A percentile compares a stretch with the other conserved stretches of the same genome.
phyloP scores from a whole-genome alignment of 2,888 invertebrate genomes.

The Tolmerus cingulatus region DNA sequence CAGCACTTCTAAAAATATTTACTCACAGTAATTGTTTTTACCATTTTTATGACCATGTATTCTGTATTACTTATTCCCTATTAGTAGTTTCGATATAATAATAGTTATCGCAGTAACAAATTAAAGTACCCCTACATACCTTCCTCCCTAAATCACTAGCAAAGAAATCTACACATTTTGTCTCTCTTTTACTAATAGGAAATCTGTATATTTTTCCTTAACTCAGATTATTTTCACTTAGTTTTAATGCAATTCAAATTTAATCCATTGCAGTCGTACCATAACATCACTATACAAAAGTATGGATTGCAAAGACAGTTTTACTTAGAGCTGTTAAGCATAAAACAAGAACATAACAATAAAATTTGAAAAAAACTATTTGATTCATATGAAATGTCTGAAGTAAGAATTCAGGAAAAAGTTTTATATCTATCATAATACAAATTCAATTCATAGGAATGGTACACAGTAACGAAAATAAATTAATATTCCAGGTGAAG shows the following conservation, averaged over 20 bases:
- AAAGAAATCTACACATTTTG: conserved; percentile 15
- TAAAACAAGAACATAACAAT: not conserved
- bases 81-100: conserved; percentile 37
- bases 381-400: not conserved
- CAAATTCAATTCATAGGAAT: not conserved
- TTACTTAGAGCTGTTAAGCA: not conserved
- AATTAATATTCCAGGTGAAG: not conserved
- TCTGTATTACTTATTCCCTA: conserved; percentile 23
- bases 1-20: conserved; percentile 37
- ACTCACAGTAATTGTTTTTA: conserved; percentile 25
- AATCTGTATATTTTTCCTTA: not conserved
- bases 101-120: conserved; percentile 41
- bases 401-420: not conserved
- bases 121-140: not conserved
- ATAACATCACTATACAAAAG: not conserved
- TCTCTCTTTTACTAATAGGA: not conserved
- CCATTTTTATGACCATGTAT: not conserved
- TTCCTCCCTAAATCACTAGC: conserved; percentile 37
- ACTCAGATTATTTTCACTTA: not conserved
- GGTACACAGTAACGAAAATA: not conserved
- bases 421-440: not conserved
- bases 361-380: not conserved
- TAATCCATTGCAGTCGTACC: not conserved
- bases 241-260: not conserved
- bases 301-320: not conserved